Conservation (phyloP, 2,113 vertebrate species). For the Pelvicachromis taeniatus region DNA sequence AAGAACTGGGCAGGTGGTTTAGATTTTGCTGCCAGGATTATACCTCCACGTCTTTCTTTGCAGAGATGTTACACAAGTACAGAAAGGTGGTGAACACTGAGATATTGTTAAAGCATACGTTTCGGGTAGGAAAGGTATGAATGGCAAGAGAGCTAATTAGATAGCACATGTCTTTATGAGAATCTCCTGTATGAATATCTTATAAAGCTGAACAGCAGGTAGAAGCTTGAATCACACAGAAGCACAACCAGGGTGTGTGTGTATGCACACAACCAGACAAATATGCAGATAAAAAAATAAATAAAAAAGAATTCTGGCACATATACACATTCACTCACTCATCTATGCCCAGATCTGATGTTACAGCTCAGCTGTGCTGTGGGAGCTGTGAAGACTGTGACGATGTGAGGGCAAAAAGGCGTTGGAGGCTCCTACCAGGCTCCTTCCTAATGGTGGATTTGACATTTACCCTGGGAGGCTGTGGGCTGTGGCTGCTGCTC, state of each 20-base stretch:
- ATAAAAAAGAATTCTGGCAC: not conserved
- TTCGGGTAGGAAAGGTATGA: not conserved
- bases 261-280: not conserved
- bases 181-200: not conserved
- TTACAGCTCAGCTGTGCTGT: conserved; percentile 58
- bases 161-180: not conserved
- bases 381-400: conserved; percentile 26
- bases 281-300: conserved; percentile 2
- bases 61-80: not conserved
- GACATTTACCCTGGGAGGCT: conserved; percentile 65
- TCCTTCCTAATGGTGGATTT: conserved; percentile 47
- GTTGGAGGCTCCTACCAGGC: conserved; percentile 34
- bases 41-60: not conserved
- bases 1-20: not conserved
- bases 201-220: not conserved
- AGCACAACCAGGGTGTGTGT: not conserved
- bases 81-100: not conserved
- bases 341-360: conserved; percentile 6
- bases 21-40: not conserved
- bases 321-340: conserved; percentile 6
- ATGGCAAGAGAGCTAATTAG: conserved; percentile 48
- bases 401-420: conserved; percentile 31
- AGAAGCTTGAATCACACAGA: not conserved
- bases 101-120: not conserved
- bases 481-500: conserved; percentile 50